A percentile compares a stretch with the other conserved stretches of the same genome.
These are phyloP conservation scores for Alethe castanea DNA, from an alignment of 2,113 vertebrate species.

Conservation along the genomic window DNA sequence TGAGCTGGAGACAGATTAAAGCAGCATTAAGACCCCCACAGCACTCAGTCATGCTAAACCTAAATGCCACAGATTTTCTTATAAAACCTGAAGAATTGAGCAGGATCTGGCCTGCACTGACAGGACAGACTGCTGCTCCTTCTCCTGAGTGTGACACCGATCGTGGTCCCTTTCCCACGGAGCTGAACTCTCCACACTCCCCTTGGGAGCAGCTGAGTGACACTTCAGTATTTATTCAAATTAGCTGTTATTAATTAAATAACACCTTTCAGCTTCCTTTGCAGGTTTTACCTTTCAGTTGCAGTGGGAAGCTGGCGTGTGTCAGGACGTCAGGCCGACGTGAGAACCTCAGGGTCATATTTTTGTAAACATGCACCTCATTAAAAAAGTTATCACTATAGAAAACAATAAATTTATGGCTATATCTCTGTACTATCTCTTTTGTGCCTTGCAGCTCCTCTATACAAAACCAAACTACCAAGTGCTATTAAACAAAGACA, in stretches of 20 bases:
- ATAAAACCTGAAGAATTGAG: background rate
- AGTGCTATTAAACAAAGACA: background rate
- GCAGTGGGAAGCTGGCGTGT: background rate
- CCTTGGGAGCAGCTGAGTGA: background rate
- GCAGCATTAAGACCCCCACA: background rate
- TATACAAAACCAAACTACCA: accelerated
- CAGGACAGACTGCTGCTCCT: background rate
- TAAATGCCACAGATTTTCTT: background rate
- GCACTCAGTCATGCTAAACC: background rate
- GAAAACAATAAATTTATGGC: background rate
- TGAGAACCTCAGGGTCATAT: background rate
- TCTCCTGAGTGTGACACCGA: accelerated
- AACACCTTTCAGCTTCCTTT: slow-evolving; percentile 5
- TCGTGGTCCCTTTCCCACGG: accelerated
- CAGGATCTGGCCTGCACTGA: background rate
- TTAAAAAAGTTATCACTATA: background rate
- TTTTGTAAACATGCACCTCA: background rate
- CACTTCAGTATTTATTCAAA: background rate
- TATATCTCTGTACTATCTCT: background rate
- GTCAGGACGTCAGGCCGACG: background rate
- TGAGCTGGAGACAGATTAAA: background rate
- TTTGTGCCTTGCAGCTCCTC: background rate
- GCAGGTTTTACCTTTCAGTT: background rate
- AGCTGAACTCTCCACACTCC: background rate
- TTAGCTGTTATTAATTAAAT: slow-evolving; percentile 47